Conservation (phyloP, 2,888 invertebrate genomes). For the Phalangium opilio region DNA sequence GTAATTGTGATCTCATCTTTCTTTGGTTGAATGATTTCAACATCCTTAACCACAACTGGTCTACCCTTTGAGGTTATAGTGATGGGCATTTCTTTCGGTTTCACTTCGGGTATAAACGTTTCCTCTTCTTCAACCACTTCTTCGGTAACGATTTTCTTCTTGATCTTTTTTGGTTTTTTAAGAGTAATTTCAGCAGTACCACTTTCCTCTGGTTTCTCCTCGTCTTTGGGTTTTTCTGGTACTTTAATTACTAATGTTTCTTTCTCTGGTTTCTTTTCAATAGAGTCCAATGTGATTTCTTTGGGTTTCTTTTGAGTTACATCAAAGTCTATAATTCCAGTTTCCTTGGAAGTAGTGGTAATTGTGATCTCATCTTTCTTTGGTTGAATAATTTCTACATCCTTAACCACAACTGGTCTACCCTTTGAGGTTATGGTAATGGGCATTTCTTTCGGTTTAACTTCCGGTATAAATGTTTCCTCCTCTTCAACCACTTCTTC, state of each 20-base stretch:
- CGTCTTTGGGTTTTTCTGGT: not conserved
- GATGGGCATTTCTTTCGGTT: too few relatives aligned
- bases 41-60: not conserved
- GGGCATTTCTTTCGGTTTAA: too few relatives aligned
- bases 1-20: not conserved
- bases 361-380: not conserved
- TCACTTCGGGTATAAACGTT: too few relatives aligned
- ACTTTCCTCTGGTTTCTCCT: not conserved
- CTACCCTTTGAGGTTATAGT: too few relatives aligned
- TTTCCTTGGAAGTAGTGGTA: not conserved
- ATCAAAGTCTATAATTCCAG: not conserved
- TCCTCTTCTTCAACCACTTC: not conserved
- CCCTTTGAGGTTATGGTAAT: not conserved
- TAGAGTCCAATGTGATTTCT: not conserved
- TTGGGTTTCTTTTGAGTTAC: slow-evolving; percentile 1
- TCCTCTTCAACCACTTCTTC: not conserved
- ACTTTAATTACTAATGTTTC: slow-evolving; percentile 1
- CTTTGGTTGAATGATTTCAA: not conserved
- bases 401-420: too few relatives aligned
- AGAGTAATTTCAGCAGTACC: not conserved
- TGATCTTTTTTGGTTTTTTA: not conserved
- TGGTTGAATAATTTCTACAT: not conserved
- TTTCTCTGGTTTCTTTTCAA: slow-evolving; percentile 7
- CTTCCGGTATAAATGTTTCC: too few relatives aligned
- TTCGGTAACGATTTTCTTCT: not conserved